Evolutionary conservation across 2,797 vertebrate species (phyloP).

Genomic region (Emys orbicularis): DNA sequence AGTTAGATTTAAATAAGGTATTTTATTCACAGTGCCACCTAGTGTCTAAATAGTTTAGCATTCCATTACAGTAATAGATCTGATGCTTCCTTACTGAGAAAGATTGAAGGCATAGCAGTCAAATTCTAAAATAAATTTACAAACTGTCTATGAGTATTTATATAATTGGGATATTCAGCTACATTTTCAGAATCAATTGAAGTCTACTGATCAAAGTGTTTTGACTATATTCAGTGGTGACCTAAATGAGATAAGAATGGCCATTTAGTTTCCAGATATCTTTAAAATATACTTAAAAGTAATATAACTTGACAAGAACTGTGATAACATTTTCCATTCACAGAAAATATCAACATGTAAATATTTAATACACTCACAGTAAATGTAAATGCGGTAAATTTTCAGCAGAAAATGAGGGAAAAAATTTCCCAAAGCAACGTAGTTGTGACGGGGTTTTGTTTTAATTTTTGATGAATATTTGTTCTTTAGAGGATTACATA

Average conservation of each 20-base stretch:
- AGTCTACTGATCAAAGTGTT: not conserved
- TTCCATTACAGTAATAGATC: not conserved
- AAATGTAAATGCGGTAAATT: constrained; percentile 62
- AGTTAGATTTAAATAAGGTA: not conserved
- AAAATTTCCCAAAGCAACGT: constrained; percentile 21
- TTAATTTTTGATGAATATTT: constrained; percentile 74
- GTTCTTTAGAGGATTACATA: constrained; percentile 67
- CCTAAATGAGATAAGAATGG: constrained; percentile 39
- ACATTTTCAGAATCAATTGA: constrained; percentile 11
- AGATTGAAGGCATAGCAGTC: not conserved
- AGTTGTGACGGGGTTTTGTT: constrained; percentile 35
- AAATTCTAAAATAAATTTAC: constrained; percentile 38
- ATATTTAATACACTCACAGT: constrained; percentile 65
- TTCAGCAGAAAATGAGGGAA: constrained; percentile 21
- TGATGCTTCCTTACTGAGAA: constrained; percentile 16
- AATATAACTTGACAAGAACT: constrained; percentile 50
- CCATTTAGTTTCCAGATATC: constrained; percentile 67
- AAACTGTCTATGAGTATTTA: not conserved
- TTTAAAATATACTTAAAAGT: constrained; percentile 42
- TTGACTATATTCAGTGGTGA: constrained; percentile 36
- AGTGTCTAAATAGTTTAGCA: not conserved
- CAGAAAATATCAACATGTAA: constrained; percentile 69
- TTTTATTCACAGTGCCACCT: not conserved
- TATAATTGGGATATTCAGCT: constrained; percentile 12
- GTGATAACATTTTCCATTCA: constrained; percentile 52